Conservation (phyloP, 37 sponge, comb jelly and placozoan genomes). For the Mnemiopsis leidyi region DNA sequence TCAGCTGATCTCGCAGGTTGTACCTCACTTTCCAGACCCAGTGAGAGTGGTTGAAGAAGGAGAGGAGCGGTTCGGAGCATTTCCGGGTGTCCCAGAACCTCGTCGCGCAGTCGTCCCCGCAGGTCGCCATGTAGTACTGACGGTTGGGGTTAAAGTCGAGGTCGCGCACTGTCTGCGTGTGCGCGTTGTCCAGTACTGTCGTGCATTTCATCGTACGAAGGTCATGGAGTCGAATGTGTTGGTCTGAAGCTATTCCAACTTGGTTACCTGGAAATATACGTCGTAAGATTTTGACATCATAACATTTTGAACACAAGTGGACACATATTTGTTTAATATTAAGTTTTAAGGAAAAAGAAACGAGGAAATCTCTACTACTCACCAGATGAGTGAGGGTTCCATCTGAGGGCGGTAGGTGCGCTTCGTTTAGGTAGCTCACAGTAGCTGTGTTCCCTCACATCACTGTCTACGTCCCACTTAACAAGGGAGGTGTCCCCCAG, state of each 20-base stretch:
- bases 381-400: conserved; percentile 58
- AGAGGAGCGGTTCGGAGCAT: conserved; percentile 73
- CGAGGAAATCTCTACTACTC: no score
- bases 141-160: conserved; percentile 95
- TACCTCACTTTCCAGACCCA: conserved; percentile 71
- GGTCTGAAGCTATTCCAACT: conserved; percentile 42
- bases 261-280: conserved; percentile 26
- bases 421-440: conserved; percentile 50
- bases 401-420: neutral
- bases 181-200: conserved; percentile 32
- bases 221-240: conserved; percentile 57
- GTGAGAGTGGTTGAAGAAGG: conserved; percentile 87
- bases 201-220: conserved; percentile 51
- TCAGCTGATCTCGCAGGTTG: conserved; percentile 92
- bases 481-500: conserved; percentile 58
- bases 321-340: no score
- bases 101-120: conserved; percentile 93
- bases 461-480: conserved; percentile 22
- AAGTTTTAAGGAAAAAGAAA: no score
- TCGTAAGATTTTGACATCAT: no score
- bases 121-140: conserved; percentile 84
- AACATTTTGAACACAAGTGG: no score
- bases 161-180: conserved; percentile 22
- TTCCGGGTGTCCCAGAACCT: conserved; percentile 94
- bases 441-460: conserved; percentile 45